phyloP scores from a whole-genome alignment of 2,113 vertebrate species.

The Pedetes capensis region DNA sequence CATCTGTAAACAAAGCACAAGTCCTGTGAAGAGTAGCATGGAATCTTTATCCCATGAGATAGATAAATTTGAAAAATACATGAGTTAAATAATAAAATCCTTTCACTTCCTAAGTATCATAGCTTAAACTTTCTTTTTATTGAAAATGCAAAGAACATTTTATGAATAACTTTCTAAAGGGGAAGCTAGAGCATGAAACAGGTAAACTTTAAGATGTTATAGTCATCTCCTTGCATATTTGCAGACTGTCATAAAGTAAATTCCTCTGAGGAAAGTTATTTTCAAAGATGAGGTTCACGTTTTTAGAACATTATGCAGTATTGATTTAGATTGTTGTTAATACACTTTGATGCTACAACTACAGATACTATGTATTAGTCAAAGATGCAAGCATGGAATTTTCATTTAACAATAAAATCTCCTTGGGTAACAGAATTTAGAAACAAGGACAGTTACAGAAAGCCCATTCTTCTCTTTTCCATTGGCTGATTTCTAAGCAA shows the following conservation, averaged over 20 bases:
- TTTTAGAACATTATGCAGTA: neutral
- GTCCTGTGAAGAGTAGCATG: neutral
- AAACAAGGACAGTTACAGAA: neutral
- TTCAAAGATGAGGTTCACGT: neutral
- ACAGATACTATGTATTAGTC: neutral
- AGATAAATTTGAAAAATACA: neutral
- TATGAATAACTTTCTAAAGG: neutral
- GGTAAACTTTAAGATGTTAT: neutral
- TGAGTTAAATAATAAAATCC: neutral
- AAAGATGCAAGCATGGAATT: neutral
- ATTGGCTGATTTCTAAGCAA: neutral
- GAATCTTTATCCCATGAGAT: neutral
- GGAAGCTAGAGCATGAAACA: neutral
- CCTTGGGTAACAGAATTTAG: neutral
- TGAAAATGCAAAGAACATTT: neutral
- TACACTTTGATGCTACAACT: neutral
- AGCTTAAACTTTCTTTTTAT: neutral
- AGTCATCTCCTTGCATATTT: neutral
- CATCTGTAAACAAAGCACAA: neutral
- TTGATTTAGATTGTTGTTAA: neutral
- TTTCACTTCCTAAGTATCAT: neutral
- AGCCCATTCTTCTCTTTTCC: neutral
- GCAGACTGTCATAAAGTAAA: neutral
- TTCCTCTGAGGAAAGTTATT: neutral
- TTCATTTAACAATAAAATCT: conserved; percentile 28